A percentile compares a stretch with the other conserved stretches of the same genome.
phyloP scores from a whole-genome alignment of 2,113 vertebrate genomes.

The Aplodontia rufa region DNA sequence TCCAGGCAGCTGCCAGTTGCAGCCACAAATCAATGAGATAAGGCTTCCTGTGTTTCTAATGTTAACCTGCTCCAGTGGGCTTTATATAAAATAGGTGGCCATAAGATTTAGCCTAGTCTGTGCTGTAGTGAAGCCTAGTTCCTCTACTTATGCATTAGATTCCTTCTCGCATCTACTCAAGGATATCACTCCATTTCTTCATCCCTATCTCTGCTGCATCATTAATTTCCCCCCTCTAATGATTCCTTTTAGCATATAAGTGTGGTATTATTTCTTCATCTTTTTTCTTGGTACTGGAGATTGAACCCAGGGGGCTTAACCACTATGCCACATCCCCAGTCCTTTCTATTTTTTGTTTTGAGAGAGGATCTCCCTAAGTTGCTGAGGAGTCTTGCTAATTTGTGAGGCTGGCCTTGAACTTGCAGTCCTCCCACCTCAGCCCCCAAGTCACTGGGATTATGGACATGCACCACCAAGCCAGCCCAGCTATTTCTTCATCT shows the following conservation, averaged over 20 bases:
- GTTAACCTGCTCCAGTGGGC: not conserved
- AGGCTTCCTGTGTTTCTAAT: not conserved
- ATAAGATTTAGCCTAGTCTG: not conserved
- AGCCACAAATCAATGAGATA: not conserved
- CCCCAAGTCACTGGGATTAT: too few relatives aligned
- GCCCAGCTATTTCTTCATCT: not conserved
- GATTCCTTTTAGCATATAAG: not conserved
- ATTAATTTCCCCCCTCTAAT: not conserved
- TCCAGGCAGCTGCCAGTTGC: not conserved
- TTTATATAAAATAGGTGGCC: not conserved
- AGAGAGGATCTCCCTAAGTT: too few relatives aligned
- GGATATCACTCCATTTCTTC: not conserved
- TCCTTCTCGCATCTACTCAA: not conserved
- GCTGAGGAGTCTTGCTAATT: too few relatives aligned
- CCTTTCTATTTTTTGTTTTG: too few relatives aligned
- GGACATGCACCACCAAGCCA: too few relatives aligned
- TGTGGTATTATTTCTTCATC: not conserved
- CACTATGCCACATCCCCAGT: too few relatives aligned
- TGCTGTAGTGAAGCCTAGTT: not conserved
- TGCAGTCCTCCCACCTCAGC: too few relatives aligned
- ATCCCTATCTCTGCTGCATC: not conserved
- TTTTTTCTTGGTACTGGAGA: too few relatives aligned
- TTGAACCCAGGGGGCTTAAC: too few relatives aligned
- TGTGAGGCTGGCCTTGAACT: too few relatives aligned
- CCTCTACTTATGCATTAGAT: not conserved